A percentile compares a stretch with the other conserved stretches of the same genome.
These are phyloP conservation scores for Penelope pileata DNA, from an alignment of 2,113 vertebrate species.

Conservation along the genomic window DNA sequence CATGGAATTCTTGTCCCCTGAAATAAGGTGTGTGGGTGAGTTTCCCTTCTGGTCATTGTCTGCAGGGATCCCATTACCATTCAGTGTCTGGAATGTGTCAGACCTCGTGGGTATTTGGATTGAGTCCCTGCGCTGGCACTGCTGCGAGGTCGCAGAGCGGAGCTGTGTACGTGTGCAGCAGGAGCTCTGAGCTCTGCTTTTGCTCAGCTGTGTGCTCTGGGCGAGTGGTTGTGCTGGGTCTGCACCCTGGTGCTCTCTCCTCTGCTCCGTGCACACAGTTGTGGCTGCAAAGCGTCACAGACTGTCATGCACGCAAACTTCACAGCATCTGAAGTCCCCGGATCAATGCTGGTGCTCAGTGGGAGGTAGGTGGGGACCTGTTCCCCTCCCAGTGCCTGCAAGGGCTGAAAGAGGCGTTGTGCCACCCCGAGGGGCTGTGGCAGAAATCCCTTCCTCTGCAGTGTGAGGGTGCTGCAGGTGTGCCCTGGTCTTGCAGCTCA, in stretches of 20 bases:
- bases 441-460: not conserved
- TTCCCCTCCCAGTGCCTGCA: not conserved
- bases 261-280: not conserved
- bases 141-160: accelerated
- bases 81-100: not conserved
- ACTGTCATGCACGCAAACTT: no score
- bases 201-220: not conserved
- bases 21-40: accelerated
- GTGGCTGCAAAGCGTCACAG: not conserved
- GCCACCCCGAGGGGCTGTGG: not conserved
- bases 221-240: not conserved
- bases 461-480: not conserved
- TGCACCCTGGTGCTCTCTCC: not conserved
- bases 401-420: not conserved
- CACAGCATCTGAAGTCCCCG: not conserved
- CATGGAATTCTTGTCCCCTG: not conserved
- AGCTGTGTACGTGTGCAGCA: not conserved
- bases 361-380: not conserved
- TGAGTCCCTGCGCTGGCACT: accelerated
- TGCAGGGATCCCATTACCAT: not conserved
- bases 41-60: not conserved
- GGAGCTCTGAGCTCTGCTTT: not conserved
- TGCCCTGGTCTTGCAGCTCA: not conserved
- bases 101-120: not conserved
- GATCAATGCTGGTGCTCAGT: not conserved